phyloP scores from a whole-genome alignment of 2,797 vertebrate species.

The Typhlichthys subterraneus region DNA sequence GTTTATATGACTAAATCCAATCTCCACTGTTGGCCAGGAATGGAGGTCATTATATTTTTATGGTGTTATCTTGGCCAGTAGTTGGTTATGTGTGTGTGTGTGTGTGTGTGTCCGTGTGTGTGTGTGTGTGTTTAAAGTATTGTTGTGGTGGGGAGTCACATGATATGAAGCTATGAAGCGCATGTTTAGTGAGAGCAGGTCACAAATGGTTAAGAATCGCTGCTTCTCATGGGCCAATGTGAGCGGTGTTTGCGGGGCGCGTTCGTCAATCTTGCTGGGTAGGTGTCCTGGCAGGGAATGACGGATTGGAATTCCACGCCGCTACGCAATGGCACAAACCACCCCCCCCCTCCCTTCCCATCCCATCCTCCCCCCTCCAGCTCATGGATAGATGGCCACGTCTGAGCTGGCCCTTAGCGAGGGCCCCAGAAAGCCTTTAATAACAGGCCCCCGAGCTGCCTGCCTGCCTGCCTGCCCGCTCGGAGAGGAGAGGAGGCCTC shows the following conservation, averaged over 20 bases:
- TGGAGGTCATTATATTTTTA: too few relatives aligned
- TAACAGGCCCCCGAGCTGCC: slow-evolving; percentile 75
- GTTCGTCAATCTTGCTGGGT: slow-evolving; percentile 48
- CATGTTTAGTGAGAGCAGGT: too few relatives aligned
- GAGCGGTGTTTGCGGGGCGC: slow-evolving; percentile 4
- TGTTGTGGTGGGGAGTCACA: too few relatives aligned
- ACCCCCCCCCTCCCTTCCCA: slow-evolving; percentile 39
- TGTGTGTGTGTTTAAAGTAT: background rate
- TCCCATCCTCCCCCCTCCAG: slow-evolving; percentile 55
- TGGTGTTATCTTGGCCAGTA: too few relatives aligned
- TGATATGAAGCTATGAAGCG: too few relatives aligned
- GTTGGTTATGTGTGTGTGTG: slow-evolving; percentile 10
- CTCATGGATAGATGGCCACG: slow-evolving; percentile 70
- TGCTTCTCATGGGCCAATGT: too few relatives aligned
- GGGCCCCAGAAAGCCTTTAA: slow-evolving; percentile 79
- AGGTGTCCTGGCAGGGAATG: slow-evolving; percentile 61
- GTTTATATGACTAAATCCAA: slow-evolving; percentile 4
- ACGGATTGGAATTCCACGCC: slow-evolving; percentile 77
- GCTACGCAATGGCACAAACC: slow-evolving; percentile 70
- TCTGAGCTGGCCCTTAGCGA: slow-evolving; percentile 64
- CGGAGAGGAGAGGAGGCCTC: slow-evolving; percentile 57
- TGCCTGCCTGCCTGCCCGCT: slow-evolving; percentile 36
- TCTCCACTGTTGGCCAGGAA: slow-evolving; percentile 3
- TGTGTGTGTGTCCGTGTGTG: slow-evolving; percentile 15
- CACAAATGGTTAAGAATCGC: too few relatives aligned